phyloP scores from a whole-genome alignment of 2,888 invertebrate genomes.

The Dasypogon diadema region DNA sequence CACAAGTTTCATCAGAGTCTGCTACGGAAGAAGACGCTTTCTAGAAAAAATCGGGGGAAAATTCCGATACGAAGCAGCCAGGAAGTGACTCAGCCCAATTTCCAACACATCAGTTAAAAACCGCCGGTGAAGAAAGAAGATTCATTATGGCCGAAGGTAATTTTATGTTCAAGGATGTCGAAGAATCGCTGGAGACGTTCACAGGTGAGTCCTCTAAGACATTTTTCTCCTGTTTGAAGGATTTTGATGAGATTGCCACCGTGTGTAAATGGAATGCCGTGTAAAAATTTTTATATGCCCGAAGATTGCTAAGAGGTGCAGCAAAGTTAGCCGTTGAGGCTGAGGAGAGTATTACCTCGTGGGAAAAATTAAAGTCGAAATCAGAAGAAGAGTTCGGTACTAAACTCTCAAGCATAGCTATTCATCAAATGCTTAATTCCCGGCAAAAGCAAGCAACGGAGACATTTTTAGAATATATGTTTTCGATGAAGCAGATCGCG shows the following conservation, averaged over 20 bases:
- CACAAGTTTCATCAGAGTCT: no score
- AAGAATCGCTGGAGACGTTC: constrained; percentile 51
- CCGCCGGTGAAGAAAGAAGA: no score
- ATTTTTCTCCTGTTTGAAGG: constrained; percentile 16
- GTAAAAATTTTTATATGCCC: constrained; percentile 52
- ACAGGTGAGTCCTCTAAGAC: constrained; percentile 47
- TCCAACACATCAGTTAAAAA: no score
- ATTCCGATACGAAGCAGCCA: no score
- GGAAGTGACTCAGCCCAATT: no score
- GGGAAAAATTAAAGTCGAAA: constrained; percentile 18
- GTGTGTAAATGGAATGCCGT: constrained; percentile 51
- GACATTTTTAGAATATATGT: constrained; percentile 51
- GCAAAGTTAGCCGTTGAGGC: constrained; percentile 47
- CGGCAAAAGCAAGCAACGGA: constrained; percentile 46
- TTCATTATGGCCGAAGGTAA: neutral
- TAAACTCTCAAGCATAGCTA: constrained; percentile 34
- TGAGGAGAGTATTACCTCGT: constrained; percentile 9
- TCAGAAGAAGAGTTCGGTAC: constrained; percentile 40
- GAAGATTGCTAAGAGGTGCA: constrained; percentile 52
- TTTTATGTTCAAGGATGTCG: constrained; percentile 52
- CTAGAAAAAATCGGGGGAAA: no score
- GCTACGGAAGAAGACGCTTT: no score
- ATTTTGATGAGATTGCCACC: constrained; percentile 47
- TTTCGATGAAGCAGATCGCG: constrained; percentile 51
- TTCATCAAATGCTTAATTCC: constrained; percentile 41